phyloP scores from a whole-genome alignment of 1,140 invertebrate genomes.

The Manduca sexta region DNA sequence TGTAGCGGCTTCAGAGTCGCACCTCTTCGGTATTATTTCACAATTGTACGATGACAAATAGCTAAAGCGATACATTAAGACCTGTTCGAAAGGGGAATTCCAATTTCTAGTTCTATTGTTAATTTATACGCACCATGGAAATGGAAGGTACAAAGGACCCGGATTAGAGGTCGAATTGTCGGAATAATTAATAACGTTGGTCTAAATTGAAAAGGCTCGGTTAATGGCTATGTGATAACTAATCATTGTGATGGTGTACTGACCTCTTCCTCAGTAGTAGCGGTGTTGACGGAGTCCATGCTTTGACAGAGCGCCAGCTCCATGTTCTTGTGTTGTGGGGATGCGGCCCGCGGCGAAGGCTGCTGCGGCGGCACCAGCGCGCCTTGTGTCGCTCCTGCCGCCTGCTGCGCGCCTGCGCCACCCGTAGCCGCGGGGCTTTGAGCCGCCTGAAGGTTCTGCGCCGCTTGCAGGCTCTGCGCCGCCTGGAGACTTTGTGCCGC shows the following conservation, averaged over 20 bases:
- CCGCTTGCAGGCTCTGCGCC: constrained; percentile 42
- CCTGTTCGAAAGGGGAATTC: constrained; percentile 23
- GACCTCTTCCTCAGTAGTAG: constrained; percentile 93
- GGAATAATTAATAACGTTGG: constrained; percentile 11
- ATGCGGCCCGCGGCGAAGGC: constrained; percentile 50
- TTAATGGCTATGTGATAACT: background rate
- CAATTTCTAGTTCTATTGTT: constrained; percentile 23
- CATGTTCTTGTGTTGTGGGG: constrained; percentile 66
- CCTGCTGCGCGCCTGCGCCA: constrained; percentile 38
- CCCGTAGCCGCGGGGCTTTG: constrained; percentile 36
- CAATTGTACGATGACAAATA: constrained; percentile 54
- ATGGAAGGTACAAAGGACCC: constrained; percentile 7
- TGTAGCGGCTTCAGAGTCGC: constrained; percentile 35
- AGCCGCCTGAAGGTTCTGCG: constrained; percentile 41
- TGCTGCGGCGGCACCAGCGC: constrained; percentile 59
- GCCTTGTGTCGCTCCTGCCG: constrained; percentile 46
- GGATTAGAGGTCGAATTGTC: constrained; percentile 10
- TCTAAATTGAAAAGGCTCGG: no score
- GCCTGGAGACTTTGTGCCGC: constrained; percentile 42
- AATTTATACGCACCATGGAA: constrained; percentile 11
- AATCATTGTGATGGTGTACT: constrained; percentile 43
- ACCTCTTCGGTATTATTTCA: constrained; percentile 41
- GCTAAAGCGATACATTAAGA: constrained; percentile 43
- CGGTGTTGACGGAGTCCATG: constrained; percentile 94
- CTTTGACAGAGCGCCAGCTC: constrained; percentile 81